A percentile compares a stretch with the other conserved stretches of the same genome.
These are phyloP conservation scores for Pristis pectinata DNA, from an alignment of 2,797 vertebrate genomes.

Conservation along the genomic window DNA sequence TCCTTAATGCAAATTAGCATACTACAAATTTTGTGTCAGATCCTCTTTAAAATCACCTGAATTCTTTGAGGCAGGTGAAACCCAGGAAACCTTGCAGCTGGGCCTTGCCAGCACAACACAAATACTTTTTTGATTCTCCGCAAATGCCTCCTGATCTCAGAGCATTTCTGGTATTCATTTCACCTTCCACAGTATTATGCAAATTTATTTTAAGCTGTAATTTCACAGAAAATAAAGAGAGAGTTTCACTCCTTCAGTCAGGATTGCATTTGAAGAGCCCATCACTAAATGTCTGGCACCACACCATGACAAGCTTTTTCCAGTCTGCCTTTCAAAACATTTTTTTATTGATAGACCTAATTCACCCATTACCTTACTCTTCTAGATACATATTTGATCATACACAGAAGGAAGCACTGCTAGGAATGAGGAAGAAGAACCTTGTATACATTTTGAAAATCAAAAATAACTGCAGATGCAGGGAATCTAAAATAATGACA, in stretches of 20 bases:
- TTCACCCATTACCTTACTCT: background rate
- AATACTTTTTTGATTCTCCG: too few relatives aligned
- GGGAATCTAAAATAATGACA: background rate
- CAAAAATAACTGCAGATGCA: too few relatives aligned
- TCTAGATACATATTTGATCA: background rate
- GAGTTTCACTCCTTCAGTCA: background rate
- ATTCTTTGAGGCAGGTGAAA: too few relatives aligned
- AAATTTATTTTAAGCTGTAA: background rate
- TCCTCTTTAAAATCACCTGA: too few relatives aligned
- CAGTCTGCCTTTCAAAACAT: background rate
- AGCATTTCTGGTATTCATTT: too few relatives aligned
- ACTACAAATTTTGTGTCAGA: too few relatives aligned
- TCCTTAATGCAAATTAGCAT: too few relatives aligned
- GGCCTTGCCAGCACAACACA: too few relatives aligned
- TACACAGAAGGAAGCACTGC: background rate
- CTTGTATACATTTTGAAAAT: too few relatives aligned
- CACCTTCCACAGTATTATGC: too few relatives aligned
- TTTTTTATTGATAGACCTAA: background rate
- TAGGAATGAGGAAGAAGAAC: background rate
- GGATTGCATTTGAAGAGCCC: background rate
- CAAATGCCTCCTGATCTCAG: too few relatives aligned
- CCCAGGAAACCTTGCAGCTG: too few relatives aligned
- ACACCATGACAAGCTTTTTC: background rate
- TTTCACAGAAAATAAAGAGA: background rate
- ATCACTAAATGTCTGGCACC: background rate